phyloP scores from a whole-genome alignment of 1,140 invertebrate genomes.

The Panulirus ornatus region DNA sequence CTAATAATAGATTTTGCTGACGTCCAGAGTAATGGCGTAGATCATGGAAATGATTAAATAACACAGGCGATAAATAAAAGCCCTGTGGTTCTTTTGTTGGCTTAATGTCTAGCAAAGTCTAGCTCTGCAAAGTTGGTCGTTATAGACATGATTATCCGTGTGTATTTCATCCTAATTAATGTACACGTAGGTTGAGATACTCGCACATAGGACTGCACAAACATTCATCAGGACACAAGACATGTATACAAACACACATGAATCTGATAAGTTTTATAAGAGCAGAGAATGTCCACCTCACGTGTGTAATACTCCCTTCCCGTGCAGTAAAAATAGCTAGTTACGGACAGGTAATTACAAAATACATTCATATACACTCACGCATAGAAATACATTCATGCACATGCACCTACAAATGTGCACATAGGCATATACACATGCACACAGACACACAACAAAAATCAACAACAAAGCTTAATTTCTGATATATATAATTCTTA shows the following conservation, averaged over 20 bases:
- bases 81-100: conserved; percentile 33
- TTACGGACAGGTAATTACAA: too few species aligned
- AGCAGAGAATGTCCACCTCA: too few species aligned
- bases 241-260: too few species aligned
- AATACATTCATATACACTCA: background rate
- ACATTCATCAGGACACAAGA: too few species aligned
- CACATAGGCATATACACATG: conserved; percentile 12
- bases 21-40: conserved; percentile 5
- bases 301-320: too few species aligned
- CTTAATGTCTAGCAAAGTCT: conserved; percentile 10
- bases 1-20: conserved; percentile 35
- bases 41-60: conserved; percentile 37
- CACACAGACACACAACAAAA: background rate
- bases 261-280: too few species aligned
- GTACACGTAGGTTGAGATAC: too few species aligned
- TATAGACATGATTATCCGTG: background rate
- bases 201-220: too few species aligned
- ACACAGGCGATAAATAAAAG: conserved; percentile 21
- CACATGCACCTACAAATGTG: conserved; percentile 1
- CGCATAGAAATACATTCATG: conserved; percentile 13
- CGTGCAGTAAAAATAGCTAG: too few species aligned
- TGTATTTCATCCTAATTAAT: background rate
- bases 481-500: too few species aligned
- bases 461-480: too few species aligned
- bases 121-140: background rate